Conservation (phyloP, 2,888 invertebrate species). For the Creontiades dilutus region DNA sequence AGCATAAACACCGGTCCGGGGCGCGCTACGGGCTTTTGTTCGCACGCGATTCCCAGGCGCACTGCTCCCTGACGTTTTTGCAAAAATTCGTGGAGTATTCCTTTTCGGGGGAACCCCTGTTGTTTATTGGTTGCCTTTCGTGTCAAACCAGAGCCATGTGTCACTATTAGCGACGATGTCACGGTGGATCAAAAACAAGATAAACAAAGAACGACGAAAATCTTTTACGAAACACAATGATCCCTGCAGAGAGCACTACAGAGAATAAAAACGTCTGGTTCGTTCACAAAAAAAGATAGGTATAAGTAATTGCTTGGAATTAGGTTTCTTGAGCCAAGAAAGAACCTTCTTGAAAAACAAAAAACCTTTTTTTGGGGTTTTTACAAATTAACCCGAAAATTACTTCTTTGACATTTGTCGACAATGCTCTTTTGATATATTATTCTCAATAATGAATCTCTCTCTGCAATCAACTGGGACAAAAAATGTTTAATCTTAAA, state of each 20-base stretch:
- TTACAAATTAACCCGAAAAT: too few relatives aligned
- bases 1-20: neutral
- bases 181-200: neutral
- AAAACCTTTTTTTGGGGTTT: too few relatives aligned
- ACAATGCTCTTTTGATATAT: too few relatives aligned
- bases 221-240: neutral
- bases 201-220: neutral
- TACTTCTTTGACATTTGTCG: too few relatives aligned
- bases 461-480: too few relatives aligned
- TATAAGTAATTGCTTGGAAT: neutral
- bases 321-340: neutral
- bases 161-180: constrained; percentile 20
- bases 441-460: too few relatives aligned
- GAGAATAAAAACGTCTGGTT: neutral
- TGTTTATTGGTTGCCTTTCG: neutral
- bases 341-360: too few relatives aligned
- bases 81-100: neutral
- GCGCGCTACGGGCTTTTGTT: constrained; percentile 30
- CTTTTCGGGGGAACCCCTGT: neutral
- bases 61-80: neutral
- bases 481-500: too few relatives aligned
- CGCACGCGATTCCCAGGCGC: neutral
- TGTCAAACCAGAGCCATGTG: constrained; percentile 4
- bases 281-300: neutral
- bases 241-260: neutral